Evolutionary conservation across 2,797 vertebrate species (phyloP).

Genomic region (Pogonophryne albipinna): DNA sequence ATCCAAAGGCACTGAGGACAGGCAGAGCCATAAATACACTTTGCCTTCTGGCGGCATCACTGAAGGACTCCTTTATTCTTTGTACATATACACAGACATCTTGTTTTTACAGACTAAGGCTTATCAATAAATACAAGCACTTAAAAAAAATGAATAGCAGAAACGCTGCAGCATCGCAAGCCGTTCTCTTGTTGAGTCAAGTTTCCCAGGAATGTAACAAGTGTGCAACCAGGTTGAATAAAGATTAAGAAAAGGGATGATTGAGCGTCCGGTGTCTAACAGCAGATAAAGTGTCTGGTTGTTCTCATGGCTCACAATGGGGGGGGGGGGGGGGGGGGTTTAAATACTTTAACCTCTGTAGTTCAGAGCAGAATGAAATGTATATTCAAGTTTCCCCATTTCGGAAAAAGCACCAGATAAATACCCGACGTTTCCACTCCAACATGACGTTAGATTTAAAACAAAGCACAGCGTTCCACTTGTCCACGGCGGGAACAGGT

Average conservation of each 20-base stretch:
- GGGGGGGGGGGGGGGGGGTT: no score
- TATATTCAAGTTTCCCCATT: no score
- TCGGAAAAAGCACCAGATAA: no score
- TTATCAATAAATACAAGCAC: constrained; percentile 78
- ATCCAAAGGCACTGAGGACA: constrained; percentile 66
- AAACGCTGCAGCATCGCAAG: constrained; percentile 35
- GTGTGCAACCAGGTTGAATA: constrained; percentile 58
- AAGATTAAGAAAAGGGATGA: background rate
- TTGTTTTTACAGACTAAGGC: constrained; percentile 45
- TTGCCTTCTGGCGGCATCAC: background rate
- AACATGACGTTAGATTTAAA: no score
- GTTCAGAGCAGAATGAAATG: no score
- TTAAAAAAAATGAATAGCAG: constrained; percentile 8
- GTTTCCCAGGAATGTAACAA: constrained; percentile 81
- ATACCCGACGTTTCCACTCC: no score
- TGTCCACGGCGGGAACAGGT: no score
- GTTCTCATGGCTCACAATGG: background rate
- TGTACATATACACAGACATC: constrained; percentile 35
- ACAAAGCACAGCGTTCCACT: no score
- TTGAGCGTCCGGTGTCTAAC: background rate
- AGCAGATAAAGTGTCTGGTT: background rate
- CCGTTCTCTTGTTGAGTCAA: constrained; percentile 57
- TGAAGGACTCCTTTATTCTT: constrained; percentile 13
- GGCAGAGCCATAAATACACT: constrained; percentile 62
- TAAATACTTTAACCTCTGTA: no score